phyloP scores from a whole-genome alignment of 2,113 vertebrate species.

The Mystacornis crossleyi region DNA sequence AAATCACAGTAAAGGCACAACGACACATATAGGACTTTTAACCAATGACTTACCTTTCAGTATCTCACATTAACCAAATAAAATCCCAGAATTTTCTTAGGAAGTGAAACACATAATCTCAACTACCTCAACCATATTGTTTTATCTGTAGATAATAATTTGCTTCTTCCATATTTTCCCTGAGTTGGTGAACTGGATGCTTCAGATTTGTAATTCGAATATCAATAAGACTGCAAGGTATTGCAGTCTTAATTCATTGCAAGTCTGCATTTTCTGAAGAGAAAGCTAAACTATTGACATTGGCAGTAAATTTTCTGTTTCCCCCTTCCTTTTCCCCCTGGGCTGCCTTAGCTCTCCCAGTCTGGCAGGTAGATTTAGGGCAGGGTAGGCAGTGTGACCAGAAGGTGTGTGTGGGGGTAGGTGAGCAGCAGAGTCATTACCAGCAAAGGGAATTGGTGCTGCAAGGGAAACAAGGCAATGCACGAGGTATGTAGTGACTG shows the following conservation, averaged over 20 bases:
- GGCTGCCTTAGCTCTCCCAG: neutral
- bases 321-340: neutral
- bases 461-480: neutral
- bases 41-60: conserved; percentile 31
- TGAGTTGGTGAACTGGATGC: neutral
- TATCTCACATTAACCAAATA: neutral
- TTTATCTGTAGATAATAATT: neutral
- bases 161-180: neutral
- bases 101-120: neutral
- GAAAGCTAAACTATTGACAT: neutral
- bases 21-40: conserved; percentile 10
- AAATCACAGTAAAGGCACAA: conserved; percentile 60
- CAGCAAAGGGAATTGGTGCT: neutral
- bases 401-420: neutral
- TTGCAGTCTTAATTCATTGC: neutral
- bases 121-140: neutral
- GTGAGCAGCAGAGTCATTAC: neutral
- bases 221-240: neutral
- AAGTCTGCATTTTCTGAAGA: neutral
- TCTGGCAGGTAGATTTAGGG: neutral
- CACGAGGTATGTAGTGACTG: neutral
- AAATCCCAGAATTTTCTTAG: neutral
- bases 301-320: neutral
- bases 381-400: neutral
- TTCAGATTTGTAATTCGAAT: neutral